Conservation (phyloP, 2,797 vertebrate species). For the Acomys russatus region DNA sequence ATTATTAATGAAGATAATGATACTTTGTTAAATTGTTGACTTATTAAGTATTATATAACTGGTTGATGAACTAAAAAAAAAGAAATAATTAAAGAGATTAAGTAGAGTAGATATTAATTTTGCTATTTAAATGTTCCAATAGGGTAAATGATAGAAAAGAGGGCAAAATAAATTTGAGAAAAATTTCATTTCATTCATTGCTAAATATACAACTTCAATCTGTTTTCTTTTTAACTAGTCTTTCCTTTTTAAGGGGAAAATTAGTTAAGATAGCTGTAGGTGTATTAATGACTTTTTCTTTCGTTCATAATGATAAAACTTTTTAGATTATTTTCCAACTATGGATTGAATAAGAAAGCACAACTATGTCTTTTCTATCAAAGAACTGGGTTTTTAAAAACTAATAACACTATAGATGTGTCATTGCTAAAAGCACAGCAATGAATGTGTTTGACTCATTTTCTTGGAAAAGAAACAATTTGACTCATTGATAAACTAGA, state of each 20-base stretch:
- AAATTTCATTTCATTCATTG: not conserved
- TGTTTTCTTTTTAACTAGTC: conserved; percentile 22
- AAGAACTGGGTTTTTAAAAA: not conserved
- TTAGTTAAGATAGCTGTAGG: not conserved
- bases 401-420: not conserved
- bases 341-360: not conserved
- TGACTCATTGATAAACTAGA: not conserved
- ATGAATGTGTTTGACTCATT: conserved; percentile 40
- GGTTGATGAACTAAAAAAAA: not conserved
- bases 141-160: conserved; percentile 34
- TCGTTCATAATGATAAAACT: not conserved
- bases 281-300: not conserved
- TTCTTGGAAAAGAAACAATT: not conserved
- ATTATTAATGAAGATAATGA: not conserved
- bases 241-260: conserved; percentile 28
- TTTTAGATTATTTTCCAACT: conserved; percentile 39
- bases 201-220: conserved; percentile 19
- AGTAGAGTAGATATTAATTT: conserved; percentile 41
- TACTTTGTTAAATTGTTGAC: not conserved
- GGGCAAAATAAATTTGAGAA: not conserved
- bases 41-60: not conserved
- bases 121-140: conserved; percentile 3
- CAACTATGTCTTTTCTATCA: not conserved
- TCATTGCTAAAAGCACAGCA: not conserved
- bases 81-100: not conserved